These are phyloP conservation scores for Abscondita cerata DNA, from an alignment of 2,888 invertebrate genomes.

Conservation along the genomic window DNA sequence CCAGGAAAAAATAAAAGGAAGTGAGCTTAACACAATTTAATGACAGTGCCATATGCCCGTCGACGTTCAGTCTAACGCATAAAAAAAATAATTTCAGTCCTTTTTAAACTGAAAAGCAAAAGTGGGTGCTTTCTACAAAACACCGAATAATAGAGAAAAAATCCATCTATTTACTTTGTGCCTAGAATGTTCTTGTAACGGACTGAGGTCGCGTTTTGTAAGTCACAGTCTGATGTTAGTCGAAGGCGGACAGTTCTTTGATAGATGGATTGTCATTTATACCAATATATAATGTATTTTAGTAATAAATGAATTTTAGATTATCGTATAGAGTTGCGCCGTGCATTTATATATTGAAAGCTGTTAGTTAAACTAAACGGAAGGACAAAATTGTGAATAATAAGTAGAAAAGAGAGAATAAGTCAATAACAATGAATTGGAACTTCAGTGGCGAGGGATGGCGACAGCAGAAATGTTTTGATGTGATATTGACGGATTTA, in stretches of 20 bases:
- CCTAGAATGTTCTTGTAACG: constrained; percentile 43
- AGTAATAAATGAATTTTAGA: constrained; percentile 1
- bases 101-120: constrained; percentile 36
- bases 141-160: constrained; percentile 52
- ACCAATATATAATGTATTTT: constrained; percentile 35
- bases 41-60: constrained; percentile 41
- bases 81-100: constrained; percentile 23
- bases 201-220: too few relatives aligned
- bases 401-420: constrained; percentile 45
- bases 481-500: constrained; percentile 42
- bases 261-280: constrained; percentile 46
- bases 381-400: constrained; percentile 55
- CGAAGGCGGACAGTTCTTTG: constrained; percentile 53
- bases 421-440: constrained; percentile 43
- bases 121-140: constrained; percentile 41
- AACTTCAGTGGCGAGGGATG: constrained; percentile 35
- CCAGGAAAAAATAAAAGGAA: constrained; percentile 47
- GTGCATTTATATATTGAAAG: constrained; percentile 40
- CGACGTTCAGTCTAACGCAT: constrained; percentile 16
- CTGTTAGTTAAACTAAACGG: constrained; percentile 51
- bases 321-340: not conserved
- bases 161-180: constrained; percentile 44
- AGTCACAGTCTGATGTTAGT: constrained; percentile 42
- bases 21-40: constrained; percentile 40
- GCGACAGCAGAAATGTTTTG: constrained; percentile 42